Conservation (phyloP, 2,113 vertebrate species). For the Todiramphus chloris region DNA sequence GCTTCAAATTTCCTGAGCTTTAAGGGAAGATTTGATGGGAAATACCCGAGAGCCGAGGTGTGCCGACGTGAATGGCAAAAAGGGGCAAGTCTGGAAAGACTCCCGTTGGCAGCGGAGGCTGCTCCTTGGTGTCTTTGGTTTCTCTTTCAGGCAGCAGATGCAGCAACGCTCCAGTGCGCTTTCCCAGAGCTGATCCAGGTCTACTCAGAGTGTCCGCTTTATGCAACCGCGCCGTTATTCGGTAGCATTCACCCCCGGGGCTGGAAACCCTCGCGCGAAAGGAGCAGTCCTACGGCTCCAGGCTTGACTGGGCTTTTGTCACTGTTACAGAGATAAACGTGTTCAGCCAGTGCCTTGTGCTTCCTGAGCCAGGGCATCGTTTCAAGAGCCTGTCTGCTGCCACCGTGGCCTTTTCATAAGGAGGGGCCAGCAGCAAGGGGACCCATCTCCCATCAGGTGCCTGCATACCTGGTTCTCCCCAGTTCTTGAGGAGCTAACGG, state of each 20-base stretch:
- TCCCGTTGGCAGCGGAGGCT: background rate
- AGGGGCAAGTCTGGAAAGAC: background rate
- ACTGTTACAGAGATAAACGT: rapidly evolving
- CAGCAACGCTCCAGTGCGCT: background rate
- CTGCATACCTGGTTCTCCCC: rapidly evolving
- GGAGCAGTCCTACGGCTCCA: background rate
- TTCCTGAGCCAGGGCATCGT: background rate
- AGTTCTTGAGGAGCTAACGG: background rate
- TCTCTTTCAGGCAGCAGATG: background rate
- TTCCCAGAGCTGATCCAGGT: background rate
- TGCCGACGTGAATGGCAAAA: background rate
- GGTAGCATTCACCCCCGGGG: background rate
- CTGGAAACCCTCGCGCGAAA: background rate
- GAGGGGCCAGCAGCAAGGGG: background rate
- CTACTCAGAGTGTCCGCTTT: background rate
- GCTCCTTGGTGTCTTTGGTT: background rate
- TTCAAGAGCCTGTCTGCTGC: rapidly evolving
- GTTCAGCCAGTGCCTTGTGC: background rate
- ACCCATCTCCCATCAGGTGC: background rate
- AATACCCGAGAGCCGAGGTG: background rate
- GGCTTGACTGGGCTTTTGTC: background rate
- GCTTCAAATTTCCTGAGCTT: background rate
- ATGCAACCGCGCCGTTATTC: background rate
- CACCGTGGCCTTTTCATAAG: background rate
- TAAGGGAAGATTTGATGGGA: background rate